Conservation (phyloP, 2,113 vertebrate genomes). For the Hiodon alosoides region DNA sequence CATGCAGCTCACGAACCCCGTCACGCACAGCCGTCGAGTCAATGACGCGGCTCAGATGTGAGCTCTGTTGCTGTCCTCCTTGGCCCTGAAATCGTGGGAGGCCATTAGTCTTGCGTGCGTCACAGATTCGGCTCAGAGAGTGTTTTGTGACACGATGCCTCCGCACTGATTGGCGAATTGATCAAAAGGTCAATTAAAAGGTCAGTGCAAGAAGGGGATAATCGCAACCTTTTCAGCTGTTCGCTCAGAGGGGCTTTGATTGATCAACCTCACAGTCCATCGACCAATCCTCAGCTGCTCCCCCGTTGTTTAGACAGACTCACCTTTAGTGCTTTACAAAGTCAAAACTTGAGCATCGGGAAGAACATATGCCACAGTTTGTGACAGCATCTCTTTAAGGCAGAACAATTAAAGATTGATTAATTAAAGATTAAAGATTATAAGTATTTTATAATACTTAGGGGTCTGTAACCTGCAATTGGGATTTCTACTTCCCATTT, state of each 20-base stretch:
- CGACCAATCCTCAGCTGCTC: slow-evolving; percentile 36
- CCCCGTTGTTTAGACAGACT: slow-evolving; percentile 35
- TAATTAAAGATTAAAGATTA: too few relatives aligned
- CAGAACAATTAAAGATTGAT: too few relatives aligned
- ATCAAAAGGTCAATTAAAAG: slow-evolving; percentile 6
- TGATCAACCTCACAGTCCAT: slow-evolving; percentile 32
- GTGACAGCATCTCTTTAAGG: too few relatives aligned
- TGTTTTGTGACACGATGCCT: too few relatives aligned
- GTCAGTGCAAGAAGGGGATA: neutral
- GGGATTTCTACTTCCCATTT: too few relatives aligned
- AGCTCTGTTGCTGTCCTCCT: neutral
- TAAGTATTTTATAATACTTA: too few relatives aligned
- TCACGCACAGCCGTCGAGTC: slow-evolving; percentile 54
- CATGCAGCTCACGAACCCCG: slow-evolving; percentile 50
- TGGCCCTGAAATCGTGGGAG: neutral
- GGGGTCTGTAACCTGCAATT: too few relatives aligned
- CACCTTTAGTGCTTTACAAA: neutral
- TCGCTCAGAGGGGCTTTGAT: too few relatives aligned
- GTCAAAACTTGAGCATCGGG: neutral
- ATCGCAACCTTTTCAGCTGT: too few relatives aligned
- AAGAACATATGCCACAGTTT: neutral
- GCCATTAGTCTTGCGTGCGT: too few relatives aligned
- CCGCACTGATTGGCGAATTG: neutral
- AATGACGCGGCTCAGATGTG: slow-evolving; percentile 28
- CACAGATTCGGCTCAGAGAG: too few relatives aligned